Conservation (phyloP, 1,140 invertebrate genomes). For the Solenopsis invicta region DNA sequence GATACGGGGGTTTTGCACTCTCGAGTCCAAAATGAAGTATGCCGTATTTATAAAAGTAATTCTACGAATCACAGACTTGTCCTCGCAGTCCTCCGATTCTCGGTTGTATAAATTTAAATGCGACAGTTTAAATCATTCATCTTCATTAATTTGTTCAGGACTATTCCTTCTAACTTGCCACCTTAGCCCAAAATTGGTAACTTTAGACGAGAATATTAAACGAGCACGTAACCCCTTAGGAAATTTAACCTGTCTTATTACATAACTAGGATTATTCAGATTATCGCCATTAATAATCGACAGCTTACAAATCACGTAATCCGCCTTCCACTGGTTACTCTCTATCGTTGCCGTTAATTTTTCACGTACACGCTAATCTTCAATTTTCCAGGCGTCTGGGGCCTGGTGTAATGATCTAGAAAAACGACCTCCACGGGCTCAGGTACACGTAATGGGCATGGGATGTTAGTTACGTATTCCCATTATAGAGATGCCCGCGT, state of each 20-base stretch:
- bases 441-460: conserved; percentile 39
- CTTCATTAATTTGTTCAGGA: neutral
- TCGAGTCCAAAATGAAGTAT: neutral
- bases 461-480: conserved; percentile 60
- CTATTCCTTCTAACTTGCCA: neutral
- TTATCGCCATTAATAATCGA: conserved; percentile 51
- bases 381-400: conserved; percentile 41
- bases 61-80: neutral
- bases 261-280: conserved; percentile 5
- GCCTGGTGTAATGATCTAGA: conserved; percentile 48
- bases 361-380: conserved; percentile 60
- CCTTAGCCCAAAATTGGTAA: neutral
- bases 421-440: conserved; percentile 37
- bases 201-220: neutral
- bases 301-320: conserved; percentile 44
- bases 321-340: conserved; percentile 8
- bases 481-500: conserved; percentile 37
- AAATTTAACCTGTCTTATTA: neutral
- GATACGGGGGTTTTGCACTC: neutral
- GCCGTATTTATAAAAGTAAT: neutral
- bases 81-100: neutral
- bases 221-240: neutral
- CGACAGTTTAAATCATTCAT: neutral
- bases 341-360: conserved; percentile 42
- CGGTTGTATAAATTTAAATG: neutral